Base-by-base conservation (phyloP, 2,113 vertebrate genomes). In the Ageneiosus marmoratus region DNA sequence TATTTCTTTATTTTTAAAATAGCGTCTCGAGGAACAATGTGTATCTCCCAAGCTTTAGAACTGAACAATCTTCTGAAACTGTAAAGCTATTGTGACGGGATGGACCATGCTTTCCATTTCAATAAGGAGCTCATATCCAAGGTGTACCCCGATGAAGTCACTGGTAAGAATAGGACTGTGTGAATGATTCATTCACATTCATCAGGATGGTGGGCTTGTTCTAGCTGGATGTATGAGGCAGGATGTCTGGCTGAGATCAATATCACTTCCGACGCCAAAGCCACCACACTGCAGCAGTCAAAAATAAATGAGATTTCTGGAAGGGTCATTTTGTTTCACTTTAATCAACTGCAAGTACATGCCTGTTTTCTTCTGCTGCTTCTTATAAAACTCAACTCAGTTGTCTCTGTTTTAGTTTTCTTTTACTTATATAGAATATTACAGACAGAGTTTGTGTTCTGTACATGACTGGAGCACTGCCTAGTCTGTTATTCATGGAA, bases 161-260 rank as follows among this genome's bases (percentile, higher is more conserved):
- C 12, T 6, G 46, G 69, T 15, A 16, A 27, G 69, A 72, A 24
- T 2, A 72, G 15, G 24, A 50, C 46, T 10, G 7, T 9, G 8
- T 3, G 72, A 74, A 51, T 51, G 72, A 50, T 51, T 51, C n/a
- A 74, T 74, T 18, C 46, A 7, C 1, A 72, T 8, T 8, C 69
- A 48, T 48, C 69, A 48, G 69, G 69, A 6, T 8, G 69, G 46
- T 29, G 70, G 15, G 70, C 44, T 74, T 18, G 46, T 74, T 74
- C 50, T 1, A 74, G 46, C 72, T 50, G 46, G 24, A 50, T 20
- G 46, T 20, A n/a, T 18, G 72, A 20, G 46, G 72, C n/a, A 29
- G 46, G 72, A 74, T 32, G 46, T 74, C 44, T 50, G 46, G 46
- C 72, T 51, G 46, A 51, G 72, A 74, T 74, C 72, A 20, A 74